phyloP scores from a whole-genome alignment of 2,888 invertebrate genomes.

The Oligia strigilis region DNA sequence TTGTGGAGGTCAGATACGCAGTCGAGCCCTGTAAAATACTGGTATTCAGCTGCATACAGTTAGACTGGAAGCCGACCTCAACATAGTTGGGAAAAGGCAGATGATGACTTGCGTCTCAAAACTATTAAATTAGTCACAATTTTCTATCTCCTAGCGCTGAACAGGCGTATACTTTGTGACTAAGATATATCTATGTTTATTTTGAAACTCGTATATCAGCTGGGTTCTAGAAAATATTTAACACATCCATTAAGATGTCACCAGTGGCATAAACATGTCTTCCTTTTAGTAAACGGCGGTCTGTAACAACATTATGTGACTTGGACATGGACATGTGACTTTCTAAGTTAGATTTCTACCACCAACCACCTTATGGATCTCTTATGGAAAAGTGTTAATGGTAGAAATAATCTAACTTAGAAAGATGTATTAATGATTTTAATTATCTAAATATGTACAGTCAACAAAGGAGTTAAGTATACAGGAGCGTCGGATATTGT shows the following conservation, averaged over 20 bases:
- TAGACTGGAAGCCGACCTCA: background rate
- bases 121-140: slow-evolving; percentile 29
- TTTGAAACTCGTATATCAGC: slow-evolving; percentile 55
- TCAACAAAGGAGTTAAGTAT: no score
- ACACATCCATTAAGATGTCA: slow-evolving; percentile 51
- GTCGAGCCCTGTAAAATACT: background rate
- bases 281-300: slow-evolving; percentile 42
- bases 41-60: background rate
- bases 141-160: background rate
- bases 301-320: slow-evolving; percentile 1
- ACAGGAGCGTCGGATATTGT: no score
- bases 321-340: background rate
- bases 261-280: slow-evolving; percentile 36
- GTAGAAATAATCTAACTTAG: no score
- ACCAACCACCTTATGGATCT: no score
- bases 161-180: slow-evolving; percentile 28
- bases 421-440: no score
- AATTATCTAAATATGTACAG: no score
- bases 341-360: no score
- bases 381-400: no score
- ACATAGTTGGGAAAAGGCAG: background rate
- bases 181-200: slow-evolving; percentile 53
- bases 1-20: background rate
- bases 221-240: slow-evolving; percentile 38
- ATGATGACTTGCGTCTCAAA: background rate